Conservation (phyloP, 2,888 invertebrate genomes). For the Apotomis betuletana region DNA sequence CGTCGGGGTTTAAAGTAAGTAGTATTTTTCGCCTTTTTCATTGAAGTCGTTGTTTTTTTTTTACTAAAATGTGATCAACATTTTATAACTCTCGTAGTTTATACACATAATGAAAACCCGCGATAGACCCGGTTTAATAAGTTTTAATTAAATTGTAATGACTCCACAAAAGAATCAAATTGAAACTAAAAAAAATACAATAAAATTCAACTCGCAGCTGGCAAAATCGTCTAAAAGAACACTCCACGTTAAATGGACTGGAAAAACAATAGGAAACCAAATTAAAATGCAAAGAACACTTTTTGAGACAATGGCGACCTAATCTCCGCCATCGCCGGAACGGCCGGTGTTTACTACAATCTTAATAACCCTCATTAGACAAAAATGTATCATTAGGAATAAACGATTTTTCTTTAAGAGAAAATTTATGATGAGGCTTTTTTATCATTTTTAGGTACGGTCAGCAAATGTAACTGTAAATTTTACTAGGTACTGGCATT, state of each 20-base stretch:
- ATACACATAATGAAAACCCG: too few species aligned
- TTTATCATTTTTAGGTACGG: too few species aligned
- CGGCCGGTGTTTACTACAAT: constrained; percentile 7
- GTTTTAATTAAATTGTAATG: too few species aligned
- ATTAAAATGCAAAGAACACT: neutral
- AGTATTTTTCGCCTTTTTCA: too few species aligned
- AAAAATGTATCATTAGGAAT: constrained; percentile 13
- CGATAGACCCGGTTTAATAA: too few species aligned
- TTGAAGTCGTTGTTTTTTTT: too few species aligned
- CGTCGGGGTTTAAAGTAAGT: too few species aligned
- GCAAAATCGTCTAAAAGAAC: neutral
- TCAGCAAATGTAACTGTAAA: too few species aligned
- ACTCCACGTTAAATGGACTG: constrained; percentile 1
- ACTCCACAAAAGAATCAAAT: too few species aligned
- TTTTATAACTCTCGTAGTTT: too few species aligned
- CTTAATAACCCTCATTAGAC: constrained; percentile 19
- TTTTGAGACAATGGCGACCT: neutral
- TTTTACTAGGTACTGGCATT: too few species aligned
- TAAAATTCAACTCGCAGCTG: neutral
- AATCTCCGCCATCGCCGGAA: constrained; percentile 6
- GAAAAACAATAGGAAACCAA: constrained; percentile 16
- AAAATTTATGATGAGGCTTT: constrained; percentile 1
- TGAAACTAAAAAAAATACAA: neutral
- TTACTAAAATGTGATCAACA: too few species aligned
- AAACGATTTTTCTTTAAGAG: constrained; percentile 15